These are phyloP conservation scores for Mionectes olivaceus DNA, from an alignment of 2,797 vertebrate genomes.

Conservation along the genomic window DNA sequence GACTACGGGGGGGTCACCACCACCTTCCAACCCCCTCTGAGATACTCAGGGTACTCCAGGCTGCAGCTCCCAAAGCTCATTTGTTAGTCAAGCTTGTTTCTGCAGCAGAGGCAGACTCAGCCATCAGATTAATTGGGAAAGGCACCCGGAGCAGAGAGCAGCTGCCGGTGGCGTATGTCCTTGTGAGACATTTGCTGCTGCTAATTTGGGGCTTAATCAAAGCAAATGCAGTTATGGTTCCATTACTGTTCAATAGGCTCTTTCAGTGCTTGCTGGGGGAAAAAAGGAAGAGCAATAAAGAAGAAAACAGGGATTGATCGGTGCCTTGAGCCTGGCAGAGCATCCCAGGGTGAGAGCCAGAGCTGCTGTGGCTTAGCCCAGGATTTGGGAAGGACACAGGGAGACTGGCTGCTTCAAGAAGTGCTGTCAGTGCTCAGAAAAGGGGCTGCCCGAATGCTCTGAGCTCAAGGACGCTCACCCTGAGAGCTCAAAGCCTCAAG, in stretches of 20 bases:
- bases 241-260: not conserved
- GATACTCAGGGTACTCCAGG: not conserved
- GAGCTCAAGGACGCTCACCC: not conserved
- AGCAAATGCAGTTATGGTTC: conserved; percentile 7
- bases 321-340: not conserved
- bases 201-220: conserved; percentile 59
- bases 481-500: not conserved
- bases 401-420: not conserved
- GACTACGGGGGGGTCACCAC: not conserved
- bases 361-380: not conserved
- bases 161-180: conserved; percentile 48
- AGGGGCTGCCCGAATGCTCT: not conserved
- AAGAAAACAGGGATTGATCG: not conserved
- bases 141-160: conserved; percentile 29
- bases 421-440: accelerated
- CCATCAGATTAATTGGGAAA: conserved; percentile 25
- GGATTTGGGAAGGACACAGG: not conserved
- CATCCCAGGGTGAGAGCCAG: accelerated
- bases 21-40: not conserved
- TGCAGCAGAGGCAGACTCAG: not conserved
- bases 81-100: not conserved
- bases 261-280: not conserved
- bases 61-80: not conserved
- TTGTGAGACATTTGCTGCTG: conserved; percentile 36
- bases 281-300: not conserved